Evolutionary conservation across 2,113 vertebrate genomes (phyloP), one percentile per base, ranked within the genome.

Genomic region (Nibea coibor): DNA sequence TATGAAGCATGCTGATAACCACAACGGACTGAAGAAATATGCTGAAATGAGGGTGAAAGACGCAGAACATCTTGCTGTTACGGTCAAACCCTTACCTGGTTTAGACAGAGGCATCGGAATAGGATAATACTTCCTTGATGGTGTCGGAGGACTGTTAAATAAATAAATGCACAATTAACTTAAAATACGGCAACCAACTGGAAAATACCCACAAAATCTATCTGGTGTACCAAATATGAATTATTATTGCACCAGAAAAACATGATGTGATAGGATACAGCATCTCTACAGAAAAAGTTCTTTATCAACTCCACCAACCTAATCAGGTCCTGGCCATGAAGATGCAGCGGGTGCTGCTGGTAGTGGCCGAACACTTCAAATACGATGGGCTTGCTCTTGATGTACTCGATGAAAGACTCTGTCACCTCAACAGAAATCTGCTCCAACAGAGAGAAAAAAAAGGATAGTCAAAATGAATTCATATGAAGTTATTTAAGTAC

Each of bases 291-390:
- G 11, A 31, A 53, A 4, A 3, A 54, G 53, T 14, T 66, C 48
- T 15, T 35, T 20, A 51, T 7, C 47, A 50, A 77, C 4, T 0
- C 22, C 0, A 81, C 89, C 12, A 87, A 99, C 98, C 97, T 98
- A 93, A 90, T 95, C 59, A 97, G 90, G 63, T 99, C 98, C 89
- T 97, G 97, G 17, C 97, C 97, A 43, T 97, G 97, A 45, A 94
- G 87, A 73, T 99, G 96, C 51, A 96, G 94, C 2, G 97, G 97
- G 71, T 99, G 97, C 87, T 98, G 97, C 91, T 99, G 98, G 80
- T 98, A 99, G 91, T 99, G 98, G 0, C 98, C 98, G 39, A 99
- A 99, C 76, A 99, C 98, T 87, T 99, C 98, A 90, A 99, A 99
- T 62, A 99, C 98, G 10, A 99, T 96, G 0, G 98, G 98, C 54